Conservation (phyloP, 2,888 invertebrate genomes). For the Teinopalpus imperialis region DNA sequence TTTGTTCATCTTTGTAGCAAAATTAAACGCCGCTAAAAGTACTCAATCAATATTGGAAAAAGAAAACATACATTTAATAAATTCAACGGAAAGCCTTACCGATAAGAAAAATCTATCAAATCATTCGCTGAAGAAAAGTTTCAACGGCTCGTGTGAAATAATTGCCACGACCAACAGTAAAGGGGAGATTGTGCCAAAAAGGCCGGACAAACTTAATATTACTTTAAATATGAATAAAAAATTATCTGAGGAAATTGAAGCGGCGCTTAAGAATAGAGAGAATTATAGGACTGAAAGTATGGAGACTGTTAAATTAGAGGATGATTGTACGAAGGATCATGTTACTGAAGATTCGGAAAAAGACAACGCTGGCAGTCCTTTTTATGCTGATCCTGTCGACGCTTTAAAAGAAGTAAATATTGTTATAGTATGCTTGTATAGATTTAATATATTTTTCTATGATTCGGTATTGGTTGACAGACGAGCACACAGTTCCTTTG, state of each 20-base stretch:
- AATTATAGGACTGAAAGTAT: constrained; percentile 69
- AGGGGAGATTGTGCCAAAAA: constrained; percentile 70
- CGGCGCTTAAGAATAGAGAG: constrained; percentile 64
- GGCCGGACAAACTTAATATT: constrained; percentile 76
- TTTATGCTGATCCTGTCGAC: constrained; percentile 95
- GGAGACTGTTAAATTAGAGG: constrained; percentile 75
- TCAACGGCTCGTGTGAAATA: constrained; percentile 64
- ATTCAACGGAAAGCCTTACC: constrained; percentile 66
- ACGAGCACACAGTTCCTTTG: no score
- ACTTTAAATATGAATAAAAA: constrained; percentile 75
- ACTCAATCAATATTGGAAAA: constrained; percentile 73
- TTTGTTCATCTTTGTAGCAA: constrained; percentile 62
- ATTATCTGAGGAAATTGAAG: constrained; percentile 74
- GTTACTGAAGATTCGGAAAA: constrained; percentile 59
- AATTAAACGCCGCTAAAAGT: constrained; percentile 69
- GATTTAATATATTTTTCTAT: no score
- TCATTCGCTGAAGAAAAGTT: constrained; percentile 62
- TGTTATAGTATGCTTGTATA: no score
- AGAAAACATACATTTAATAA: constrained; percentile 67
- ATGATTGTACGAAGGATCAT: constrained; percentile 54
- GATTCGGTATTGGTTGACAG: no score
- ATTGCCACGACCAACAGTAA: constrained; percentile 77
- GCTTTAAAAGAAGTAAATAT: constrained; percentile 84
- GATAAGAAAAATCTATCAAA: constrained; percentile 68
- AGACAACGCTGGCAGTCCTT: constrained; percentile 90